Evolutionary conservation across 2,797 vertebrate genomes (phyloP), one percentile per base, ranked within the genome.

Genomic region (Melanotaenia nigrans): DNA sequence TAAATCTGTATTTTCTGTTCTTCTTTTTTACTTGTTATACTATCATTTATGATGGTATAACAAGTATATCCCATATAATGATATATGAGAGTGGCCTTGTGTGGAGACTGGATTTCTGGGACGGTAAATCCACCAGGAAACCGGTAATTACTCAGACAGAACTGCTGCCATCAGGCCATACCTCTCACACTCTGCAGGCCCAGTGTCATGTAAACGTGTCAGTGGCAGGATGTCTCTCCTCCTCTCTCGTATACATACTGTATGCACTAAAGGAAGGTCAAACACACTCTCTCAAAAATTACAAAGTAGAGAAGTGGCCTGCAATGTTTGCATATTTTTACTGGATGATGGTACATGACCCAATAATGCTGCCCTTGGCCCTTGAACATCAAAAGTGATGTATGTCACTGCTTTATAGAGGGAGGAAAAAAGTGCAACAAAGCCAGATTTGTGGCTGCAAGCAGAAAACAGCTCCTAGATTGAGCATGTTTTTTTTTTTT

Each of bases 121-220:
- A 92, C 89, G 92, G 93, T 94, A 95, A 92, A 94, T 94, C 90
- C 92, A 92, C 91, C 90, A 92, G 87, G 89, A 89, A 95, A 92
- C 83, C 94, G 95, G 94, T 95, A 95, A 96, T 96, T 95, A 95
- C 92, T 93, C 92, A 92, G 92, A 90, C 92, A 93, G 88, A 73
- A 82, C 86, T 86, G 89, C 91, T 92, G 90, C 93, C 92, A 93
- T 92, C 82, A 89, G 68, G 81, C 89, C 87, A 85, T 86, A 84
- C 95, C 94, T 75, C 86, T 81, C 81, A 87, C 85, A n/a, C 79
- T 87, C 65, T 68, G 76, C 71, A 82, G 81, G 75, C 81, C 65
- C 60, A 81, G 69, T 73, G 71, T 68, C 83, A 86, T 90, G 86
- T 85, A 90, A 90, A 92, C 82, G 82, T 92, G 89, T 90, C 90